A percentile compares a stretch with the other conserved stretches of the same genome.
phyloP scores from a whole-genome alignment of 2,113 vertebrate species.

The Tor tambroides region DNA sequence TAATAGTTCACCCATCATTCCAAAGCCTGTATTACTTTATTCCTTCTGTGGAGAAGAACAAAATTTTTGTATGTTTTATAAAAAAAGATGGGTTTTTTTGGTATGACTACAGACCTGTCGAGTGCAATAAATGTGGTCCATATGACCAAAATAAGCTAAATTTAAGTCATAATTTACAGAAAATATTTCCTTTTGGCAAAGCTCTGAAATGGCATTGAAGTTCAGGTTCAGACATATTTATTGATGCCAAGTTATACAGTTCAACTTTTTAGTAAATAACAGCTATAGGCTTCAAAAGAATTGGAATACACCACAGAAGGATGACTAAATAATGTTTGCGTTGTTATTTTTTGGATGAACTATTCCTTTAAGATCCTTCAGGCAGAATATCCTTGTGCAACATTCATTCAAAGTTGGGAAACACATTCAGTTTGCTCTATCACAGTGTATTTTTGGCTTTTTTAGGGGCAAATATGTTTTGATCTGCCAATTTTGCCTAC shows the following conservation, averaged over 20 bases:
- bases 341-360: background rate
- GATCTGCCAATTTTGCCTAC: constrained; percentile 34
- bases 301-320: background rate
- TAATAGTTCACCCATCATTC: background rate
- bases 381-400: background rate
- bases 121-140: background rate
- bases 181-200: background rate
- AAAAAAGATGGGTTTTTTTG: too few relatives aligned
- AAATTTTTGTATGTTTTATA: too few relatives aligned
- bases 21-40: background rate
- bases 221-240: background rate
- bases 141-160: background rate
- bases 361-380: background rate
- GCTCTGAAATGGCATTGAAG: background rate
- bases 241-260: background rate
- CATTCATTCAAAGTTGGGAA: background rate
- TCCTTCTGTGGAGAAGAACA: background rate
- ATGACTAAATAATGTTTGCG: background rate
- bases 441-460: background rate
- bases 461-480: constrained; percentile 23
- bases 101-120: background rate
- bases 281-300: background rate
- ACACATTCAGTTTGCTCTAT: background rate
- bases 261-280: background rate
- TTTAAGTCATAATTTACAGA: background rate